Conservation (phyloP, 2,797 vertebrate genomes). For the Pseudotriccus pelzelni region DNA sequence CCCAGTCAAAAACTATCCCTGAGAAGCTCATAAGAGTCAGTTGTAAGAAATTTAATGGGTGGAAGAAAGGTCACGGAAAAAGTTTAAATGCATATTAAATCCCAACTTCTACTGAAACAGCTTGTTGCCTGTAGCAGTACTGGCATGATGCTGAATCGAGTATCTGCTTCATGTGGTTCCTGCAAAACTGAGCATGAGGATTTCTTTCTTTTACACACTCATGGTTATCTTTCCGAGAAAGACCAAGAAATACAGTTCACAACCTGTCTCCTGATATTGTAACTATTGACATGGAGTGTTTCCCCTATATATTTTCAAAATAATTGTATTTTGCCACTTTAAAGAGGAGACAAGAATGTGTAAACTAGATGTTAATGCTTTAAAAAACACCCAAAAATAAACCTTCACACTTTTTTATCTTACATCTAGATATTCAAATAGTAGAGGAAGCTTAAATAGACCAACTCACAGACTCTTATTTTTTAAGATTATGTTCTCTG, state of each 20-base stretch:
- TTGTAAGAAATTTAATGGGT: background rate
- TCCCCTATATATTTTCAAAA: background rate
- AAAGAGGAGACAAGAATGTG: background rate
- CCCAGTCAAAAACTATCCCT: background rate
- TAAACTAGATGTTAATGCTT: background rate
- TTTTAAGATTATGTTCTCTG: background rate
- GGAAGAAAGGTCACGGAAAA: background rate
- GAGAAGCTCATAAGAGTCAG: background rate
- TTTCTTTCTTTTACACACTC: background rate
- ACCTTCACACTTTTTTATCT: background rate
- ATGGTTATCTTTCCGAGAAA: background rate
- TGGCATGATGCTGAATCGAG: background rate
- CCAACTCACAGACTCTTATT: background rate
- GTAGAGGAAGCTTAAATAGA: background rate
- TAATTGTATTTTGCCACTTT: background rate
- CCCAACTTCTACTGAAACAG: background rate
- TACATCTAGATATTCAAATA: background rate
- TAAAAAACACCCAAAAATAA: fast-evolving
- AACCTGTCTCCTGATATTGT: background rate
- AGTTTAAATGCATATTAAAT: background rate
- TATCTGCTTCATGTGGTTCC: background rate
- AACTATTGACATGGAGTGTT: background rate
- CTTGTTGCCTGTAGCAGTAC: background rate
- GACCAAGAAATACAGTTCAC: background rate
- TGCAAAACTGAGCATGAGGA: background rate